Evolutionary conservation across 2,888 invertebrate genomes (phyloP), one percentile per base, ranked within the genome.

Genomic region (Trilocha varians): DNA sequence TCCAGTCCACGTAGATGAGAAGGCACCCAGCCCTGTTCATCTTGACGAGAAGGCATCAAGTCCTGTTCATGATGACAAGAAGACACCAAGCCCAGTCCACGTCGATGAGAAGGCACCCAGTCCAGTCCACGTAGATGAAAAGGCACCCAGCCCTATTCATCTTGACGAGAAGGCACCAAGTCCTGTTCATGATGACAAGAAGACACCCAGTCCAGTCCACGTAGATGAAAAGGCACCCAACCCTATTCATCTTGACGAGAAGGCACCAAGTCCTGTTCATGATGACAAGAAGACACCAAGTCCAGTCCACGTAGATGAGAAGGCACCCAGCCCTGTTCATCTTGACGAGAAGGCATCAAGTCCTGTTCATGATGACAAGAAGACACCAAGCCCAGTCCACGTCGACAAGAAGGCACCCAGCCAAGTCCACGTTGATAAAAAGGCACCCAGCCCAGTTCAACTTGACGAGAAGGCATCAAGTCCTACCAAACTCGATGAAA

Each of bases 161-260:
- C 14, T 11, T 5, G 45, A 44, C 1, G 46, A 50, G 3, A 54
- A 50, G 18, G 41, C 32, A 8, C 41, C 41, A 3, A 14, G 47
- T 42, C 40, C 45, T 41, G 5, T 17, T n/a, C 25, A 32, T 36
- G 18, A 33, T 39, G 36, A 42, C 1, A 45, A 49, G 0, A 49
- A 46, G 25, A 37, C 39, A 8, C 32, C 42, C 1, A 55, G 49
- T 32, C 48, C 45, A 0, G 36, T 39, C 2, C 43, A 48, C 15
- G 40, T 42, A 3, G 39, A 40, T 2, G 46, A 44, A 0, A 50
- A 47, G 33, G 38, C 11, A 1, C 39, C 45, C 0, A 50, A 47
- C 25, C 44, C 45, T 5, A 36, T 16, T 8, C 34, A 34, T 0
- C 35, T 8, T 2, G 44, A 37, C 16, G 44, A 44, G 9, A 44